These are phyloP conservation scores for Gadus chalcogrammus DNA, from an alignment of 2,113 vertebrate genomes.

Conservation along the genomic window DNA sequence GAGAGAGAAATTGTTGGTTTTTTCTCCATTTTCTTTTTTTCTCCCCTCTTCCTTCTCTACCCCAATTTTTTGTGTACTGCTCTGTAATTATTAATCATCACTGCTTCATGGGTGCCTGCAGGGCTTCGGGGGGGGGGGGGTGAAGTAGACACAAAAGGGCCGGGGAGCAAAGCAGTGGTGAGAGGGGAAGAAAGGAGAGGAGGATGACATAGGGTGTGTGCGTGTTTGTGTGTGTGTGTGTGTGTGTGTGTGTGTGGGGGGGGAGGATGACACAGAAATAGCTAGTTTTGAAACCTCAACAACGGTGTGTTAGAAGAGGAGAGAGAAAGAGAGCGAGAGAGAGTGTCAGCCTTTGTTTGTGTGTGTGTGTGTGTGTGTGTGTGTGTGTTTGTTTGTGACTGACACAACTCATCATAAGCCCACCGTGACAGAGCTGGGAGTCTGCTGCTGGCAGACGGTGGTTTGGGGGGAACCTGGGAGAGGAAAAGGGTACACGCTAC, in stretches of 20 bases:
- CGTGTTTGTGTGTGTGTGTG: too few species aligned
- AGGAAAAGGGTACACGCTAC: too few species aligned
- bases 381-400: constrained; percentile 41
- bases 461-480: background rate
- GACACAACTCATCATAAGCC: background rate
- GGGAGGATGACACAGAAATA: constrained; percentile 55
- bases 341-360: constrained; percentile 5
- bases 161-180: constrained; percentile 35
- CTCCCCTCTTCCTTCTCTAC: constrained; percentile 8
- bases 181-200: constrained; percentile 32
- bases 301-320: background rate
- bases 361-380: constrained; percentile 35
- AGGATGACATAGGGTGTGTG: constrained; percentile 6
- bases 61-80: constrained; percentile 72
- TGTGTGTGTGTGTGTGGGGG: too few species aligned
- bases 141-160: constrained; percentile 66
- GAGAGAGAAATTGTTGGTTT: constrained; percentile 65
- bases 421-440: background rate
- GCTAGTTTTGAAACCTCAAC: constrained; percentile 54
- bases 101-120: constrained; percentile 64
- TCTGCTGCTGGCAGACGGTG: background rate
- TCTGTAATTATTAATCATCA: constrained; percentile 80
- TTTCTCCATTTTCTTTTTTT: constrained; percentile 22
- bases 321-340: background rate
- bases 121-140: constrained; percentile 35